Evolutionary conservation across 2,888 invertebrate species (phyloP).

Genomic region (Calameuta idolon): DNA sequence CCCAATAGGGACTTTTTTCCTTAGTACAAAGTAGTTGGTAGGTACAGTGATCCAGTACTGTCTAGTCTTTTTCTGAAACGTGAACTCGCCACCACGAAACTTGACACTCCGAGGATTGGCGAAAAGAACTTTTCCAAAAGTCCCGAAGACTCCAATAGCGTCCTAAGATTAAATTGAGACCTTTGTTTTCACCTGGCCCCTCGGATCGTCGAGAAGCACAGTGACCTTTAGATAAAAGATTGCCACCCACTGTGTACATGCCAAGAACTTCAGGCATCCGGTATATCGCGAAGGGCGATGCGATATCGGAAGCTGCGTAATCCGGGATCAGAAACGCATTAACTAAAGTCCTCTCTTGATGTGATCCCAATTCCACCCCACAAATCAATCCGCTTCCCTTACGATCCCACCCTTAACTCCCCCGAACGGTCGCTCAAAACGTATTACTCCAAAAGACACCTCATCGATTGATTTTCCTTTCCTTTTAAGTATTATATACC

Average conservation of each 20-base stretch:
- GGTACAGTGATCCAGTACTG: neutral
- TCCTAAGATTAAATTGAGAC: neutral
- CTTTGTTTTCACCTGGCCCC: neutral
- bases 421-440: neutral
- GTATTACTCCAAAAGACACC: constrained; percentile 4
- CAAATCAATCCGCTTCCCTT: constrained; percentile 36
- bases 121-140: neutral
- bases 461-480: neutral
- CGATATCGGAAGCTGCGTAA: constrained; percentile 24
- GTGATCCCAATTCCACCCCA: constrained; percentile 27
- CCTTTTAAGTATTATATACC: neutral
- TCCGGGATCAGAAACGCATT: constrained; percentile 28
- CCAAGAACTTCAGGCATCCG: constrained; percentile 12
- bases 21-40: neutral
- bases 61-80: neutral
- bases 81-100: neutral
- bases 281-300: constrained; percentile 22
- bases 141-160: neutral
- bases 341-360: constrained; percentile 26
- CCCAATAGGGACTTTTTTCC: neutral
- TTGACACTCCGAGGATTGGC: neutral
- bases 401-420: constrained; percentile 22
- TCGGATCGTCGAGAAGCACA: neutral
- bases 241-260: neutral
- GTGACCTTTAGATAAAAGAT: constrained; percentile 1